These are phyloP conservation scores for Drosophila pallidifrons DNA, from an alignment of 1,140 invertebrate species.

Conservation along the genomic window DNA sequence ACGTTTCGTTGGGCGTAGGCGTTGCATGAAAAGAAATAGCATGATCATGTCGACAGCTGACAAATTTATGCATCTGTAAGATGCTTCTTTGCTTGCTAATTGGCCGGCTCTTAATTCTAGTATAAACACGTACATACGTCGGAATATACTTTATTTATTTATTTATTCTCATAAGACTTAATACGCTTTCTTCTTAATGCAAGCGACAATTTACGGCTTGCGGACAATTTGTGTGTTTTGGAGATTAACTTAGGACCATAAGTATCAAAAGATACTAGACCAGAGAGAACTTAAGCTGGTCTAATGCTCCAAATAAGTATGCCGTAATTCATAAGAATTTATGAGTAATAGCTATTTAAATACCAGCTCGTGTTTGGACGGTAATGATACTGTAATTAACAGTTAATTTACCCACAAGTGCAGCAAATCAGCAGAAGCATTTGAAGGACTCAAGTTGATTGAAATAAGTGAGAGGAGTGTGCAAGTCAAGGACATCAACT, in stretches of 20 bases:
- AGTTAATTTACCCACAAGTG: constrained; percentile 25
- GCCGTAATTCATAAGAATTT: constrained; percentile 49
- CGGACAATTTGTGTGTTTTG: constrained; percentile 48
- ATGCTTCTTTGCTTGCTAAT: constrained; percentile 53
- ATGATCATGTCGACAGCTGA: constrained; percentile 62
- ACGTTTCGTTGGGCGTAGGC: constrained; percentile 23
- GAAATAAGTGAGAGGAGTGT: constrained; percentile 25
- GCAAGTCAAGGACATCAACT: constrained; percentile 21
- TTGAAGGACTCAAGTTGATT: constrained; percentile 23
- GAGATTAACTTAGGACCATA: constrained; percentile 50
- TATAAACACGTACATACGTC: constrained; percentile 28
- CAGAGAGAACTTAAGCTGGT: constrained; percentile 49
- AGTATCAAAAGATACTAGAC: constrained; percentile 30
- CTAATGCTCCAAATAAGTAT: constrained; percentile 52
- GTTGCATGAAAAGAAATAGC: constrained; percentile 20
- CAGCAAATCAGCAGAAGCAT: constrained; percentile 23
- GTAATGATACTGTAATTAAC: constrained; percentile 1
- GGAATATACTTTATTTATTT: constrained; percentile 26
- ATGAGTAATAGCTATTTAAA: constrained; percentile 61
- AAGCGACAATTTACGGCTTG: constrained; percentile 32
- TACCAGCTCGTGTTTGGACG: constrained; percentile 26
- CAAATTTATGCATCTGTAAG: constrained; percentile 68
- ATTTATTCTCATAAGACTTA: constrained; percentile 38
- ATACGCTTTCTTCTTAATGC: constrained; percentile 15
- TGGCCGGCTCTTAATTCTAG: constrained; percentile 44